Percentiles rank a stretch among this genome's conserved stretches.
Evolutionary conservation across 2,888 invertebrate species (phyloP).

Genomic region (Zaprionus obscuricornis): DNA sequence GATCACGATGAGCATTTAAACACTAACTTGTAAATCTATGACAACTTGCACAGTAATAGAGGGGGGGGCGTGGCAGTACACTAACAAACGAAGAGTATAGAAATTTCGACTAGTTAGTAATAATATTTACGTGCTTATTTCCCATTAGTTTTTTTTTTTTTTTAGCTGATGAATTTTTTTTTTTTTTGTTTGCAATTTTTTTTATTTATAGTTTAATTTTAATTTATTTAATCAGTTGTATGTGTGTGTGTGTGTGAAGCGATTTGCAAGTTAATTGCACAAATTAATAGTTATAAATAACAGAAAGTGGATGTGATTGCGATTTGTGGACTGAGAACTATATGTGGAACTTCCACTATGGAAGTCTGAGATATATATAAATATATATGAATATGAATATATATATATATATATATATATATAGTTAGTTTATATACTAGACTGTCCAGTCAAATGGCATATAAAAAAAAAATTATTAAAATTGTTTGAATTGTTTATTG

Average conservation of each 20-base stretch:
- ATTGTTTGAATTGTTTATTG: conserved; percentile 3
- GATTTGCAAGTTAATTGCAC: conserved; percentile 70
- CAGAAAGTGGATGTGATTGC: conserved; percentile 21
- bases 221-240: conserved; percentile 60
- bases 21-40: too few relatives aligned
- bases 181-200: conserved; percentile 23
- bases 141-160: not conserved
- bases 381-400: too few relatives aligned
- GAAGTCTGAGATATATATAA: conserved; percentile 8
- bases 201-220: conserved; percentile 43
- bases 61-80: too few relatives aligned
- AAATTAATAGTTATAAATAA: conserved; percentile 64
- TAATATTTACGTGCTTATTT: too few relatives aligned
- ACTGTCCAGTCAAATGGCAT: conserved; percentile 7
- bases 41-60: too few relatives aligned
- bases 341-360: not conserved
- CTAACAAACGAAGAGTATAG: conserved; percentile 7
- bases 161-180: too few relatives aligned
- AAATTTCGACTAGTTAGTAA: not conserved
- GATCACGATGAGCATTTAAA: conserved; percentile 18
- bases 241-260: conserved; percentile 7
- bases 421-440: too few relatives aligned
- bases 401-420: too few relatives aligned
- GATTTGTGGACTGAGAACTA: conserved; percentile 5
- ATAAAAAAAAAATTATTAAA: conserved; percentile 15